phyloP scores from a whole-genome alignment of 2,113 vertebrate genomes.

The Synodontis membranacea region DNA sequence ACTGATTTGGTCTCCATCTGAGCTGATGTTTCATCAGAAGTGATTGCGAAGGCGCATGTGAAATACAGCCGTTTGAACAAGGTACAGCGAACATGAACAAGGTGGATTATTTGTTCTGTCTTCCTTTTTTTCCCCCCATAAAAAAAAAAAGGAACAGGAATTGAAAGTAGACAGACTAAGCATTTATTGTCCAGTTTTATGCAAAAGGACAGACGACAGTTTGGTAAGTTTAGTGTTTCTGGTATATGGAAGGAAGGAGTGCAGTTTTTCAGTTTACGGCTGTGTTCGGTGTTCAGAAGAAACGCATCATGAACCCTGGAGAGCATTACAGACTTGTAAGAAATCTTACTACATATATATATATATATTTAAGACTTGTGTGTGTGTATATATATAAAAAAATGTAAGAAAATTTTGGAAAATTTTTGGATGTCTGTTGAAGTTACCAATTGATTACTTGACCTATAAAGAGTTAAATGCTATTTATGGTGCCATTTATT shows the following conservation, averaged over 20 bases:
- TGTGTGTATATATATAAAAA: no score
- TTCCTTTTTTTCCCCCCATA: neutral
- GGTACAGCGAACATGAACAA: neutral
- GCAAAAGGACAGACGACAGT: neutral
- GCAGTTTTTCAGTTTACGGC: neutral
- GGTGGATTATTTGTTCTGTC: neutral
- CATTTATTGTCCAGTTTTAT: neutral
- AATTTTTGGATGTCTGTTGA: no score
- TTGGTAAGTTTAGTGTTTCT: neutral
- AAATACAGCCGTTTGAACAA: neutral
- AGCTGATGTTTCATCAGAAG: neutral
- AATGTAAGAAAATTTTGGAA: no score
- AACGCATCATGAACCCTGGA: neutral
- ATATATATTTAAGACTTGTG: no score
- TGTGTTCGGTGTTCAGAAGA: neutral
- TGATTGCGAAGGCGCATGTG: neutral
- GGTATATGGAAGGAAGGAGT: neutral
- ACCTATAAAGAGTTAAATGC: no score
- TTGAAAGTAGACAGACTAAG: neutral
- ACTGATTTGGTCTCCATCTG: neutral
- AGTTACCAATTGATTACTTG: no score
- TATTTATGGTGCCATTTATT: neutral
- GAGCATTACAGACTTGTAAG: neutral
- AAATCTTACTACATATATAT: neutral
- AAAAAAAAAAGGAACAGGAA: neutral